Base-by-base conservation (phyloP, 1,140 invertebrate species). In the Centruroides sculpturatus region DNA sequence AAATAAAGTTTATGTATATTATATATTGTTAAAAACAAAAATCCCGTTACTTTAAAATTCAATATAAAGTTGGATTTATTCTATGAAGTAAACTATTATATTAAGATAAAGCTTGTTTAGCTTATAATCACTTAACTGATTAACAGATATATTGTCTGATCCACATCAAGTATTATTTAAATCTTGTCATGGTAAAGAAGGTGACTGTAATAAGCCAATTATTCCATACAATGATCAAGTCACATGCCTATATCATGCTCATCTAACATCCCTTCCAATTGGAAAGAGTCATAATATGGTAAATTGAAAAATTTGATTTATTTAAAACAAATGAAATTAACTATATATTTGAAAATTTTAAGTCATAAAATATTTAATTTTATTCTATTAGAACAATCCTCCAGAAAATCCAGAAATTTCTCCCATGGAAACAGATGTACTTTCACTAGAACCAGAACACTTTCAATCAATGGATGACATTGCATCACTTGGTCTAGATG, bases 131-230 rank as follows among this genome's bases (percentile, higher is more conserved):
- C 48, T 49, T 49, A 49, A 49, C n/a, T 59, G 4, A 49, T 5
- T 52, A 34, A 23, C 59, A 69, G 67, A 70, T 64, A 67, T 67
- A 47, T 64, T 73, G n/a, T 60, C 80, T 76, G 82, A 84, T 69
- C 71, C 75, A 47, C 73, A 79, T 66, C 85, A 90, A 80, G 83
- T 87, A 49, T 73, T 90, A 41, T 91, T 86, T 69, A 77, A 80
- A 66, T 77, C 82, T 12, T 91, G 87, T 70, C 59, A 60, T 11
- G 58, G 52, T 11, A 57, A 63, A 51, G 41, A 36, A 6, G 56
- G 53, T n/a, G 60, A 64, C 35, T 70, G 69, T 62, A 54, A 64
- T 12, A 64, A 55, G 11, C 69, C 69, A 34, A 59, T 69, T 5
- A 56, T 69, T 47, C 64, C 64, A 10, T 61, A 56, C 55, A 57